Evolutionary conservation across 2,888 invertebrate species (phyloP).

Genomic region (Prenolepis imparis): DNA sequence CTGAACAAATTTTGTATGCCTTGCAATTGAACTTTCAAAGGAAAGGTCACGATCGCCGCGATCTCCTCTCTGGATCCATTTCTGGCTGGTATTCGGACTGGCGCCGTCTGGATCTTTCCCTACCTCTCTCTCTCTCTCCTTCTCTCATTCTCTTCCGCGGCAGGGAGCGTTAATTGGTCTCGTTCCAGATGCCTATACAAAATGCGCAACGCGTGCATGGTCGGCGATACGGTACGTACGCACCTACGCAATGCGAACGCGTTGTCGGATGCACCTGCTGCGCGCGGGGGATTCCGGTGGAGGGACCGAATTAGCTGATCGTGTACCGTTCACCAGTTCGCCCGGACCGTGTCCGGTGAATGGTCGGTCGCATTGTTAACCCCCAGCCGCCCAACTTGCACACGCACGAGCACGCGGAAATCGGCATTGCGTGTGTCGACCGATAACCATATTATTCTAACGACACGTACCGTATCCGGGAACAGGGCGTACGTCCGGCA

Average conservation of each 20-base stretch:
- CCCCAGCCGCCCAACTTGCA: constrained; percentile 40
- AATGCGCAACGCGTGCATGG: constrained; percentile 56
- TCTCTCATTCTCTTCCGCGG: constrained; percentile 9
- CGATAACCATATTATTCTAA: constrained; percentile 32
- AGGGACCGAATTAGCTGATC: constrained; percentile 37
- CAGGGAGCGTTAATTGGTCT: constrained; percentile 67
- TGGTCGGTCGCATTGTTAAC: constrained; percentile 68
- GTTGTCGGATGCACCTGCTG: constrained; percentile 11
- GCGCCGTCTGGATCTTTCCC: constrained; percentile 67
- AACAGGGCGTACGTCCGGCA: constrained; percentile 34
- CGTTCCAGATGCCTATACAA: constrained; percentile 63
- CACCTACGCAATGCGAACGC: background rate
- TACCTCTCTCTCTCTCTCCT: background rate
- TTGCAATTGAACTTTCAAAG: constrained; percentile 32
- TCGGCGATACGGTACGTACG: constrained; percentile 65
- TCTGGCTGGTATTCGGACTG: constrained; percentile 55
- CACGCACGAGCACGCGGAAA: constrained; percentile 27
- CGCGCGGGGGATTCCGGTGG: background rate
- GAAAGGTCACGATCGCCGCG: constrained; percentile 6
- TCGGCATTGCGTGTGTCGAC: constrained; percentile 44
- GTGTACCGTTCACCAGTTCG: constrained; percentile 64
- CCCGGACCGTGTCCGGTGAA: constrained; percentile 60
- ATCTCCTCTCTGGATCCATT: constrained; percentile 9
- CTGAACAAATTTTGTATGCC: background rate
- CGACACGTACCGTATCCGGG: constrained; percentile 41